Base-by-base conservation (phyloP, 1,140 invertebrate genomes). In the Caligus rogercresseyi region DNA sequence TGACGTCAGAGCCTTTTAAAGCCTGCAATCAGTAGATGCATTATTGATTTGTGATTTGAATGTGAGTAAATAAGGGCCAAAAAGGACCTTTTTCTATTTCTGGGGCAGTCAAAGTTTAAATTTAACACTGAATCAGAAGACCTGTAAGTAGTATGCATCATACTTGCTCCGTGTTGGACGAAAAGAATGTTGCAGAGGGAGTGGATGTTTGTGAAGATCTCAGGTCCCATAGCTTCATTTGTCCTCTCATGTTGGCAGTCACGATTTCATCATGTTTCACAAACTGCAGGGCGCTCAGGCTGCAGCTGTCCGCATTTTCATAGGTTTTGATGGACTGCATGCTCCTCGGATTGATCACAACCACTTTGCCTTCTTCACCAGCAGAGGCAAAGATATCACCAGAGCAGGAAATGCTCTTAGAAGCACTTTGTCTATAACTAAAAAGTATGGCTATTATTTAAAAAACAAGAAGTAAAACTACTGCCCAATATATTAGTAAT, bases 171-270 rank as follows among this genome's bases (percentile, higher is more conserved):
- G 31, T 43, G 31, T 43, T 43, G n/a, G 31, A 43, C 7, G 31
- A 43, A 43, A 43, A 43, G n/a, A 43, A 43, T n/a, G 31, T 43
- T 43, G 31, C n/a, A 7, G 31, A 43, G n/a, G 31, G 31, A 43
- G 31, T 11, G n/a, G 31, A 43, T n/a, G 31, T 43, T 43, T 43
- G 7, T n/a, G 31, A 43, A 43, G 31, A 43, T 16, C 53, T 16
- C 4, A 54, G 53, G 21, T 54, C 53, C 53, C 53, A 54, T 54
- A 54, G 16, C 16, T 54, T 54, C n/a, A 54, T 23, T 16, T 54
- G 53, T 54, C 53, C 53, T 7, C 53, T 4, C 53, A 23, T 23
- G 21, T 54, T 54, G 21, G 53, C n/a, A 54, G 53, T 23, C 4
- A 23, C 4, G 21, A 54, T 23, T 54, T 54, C 53, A 54, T 54